Percentiles rank a stretch among this genome's conserved stretches.
These are phyloP conservation scores for Ormyrus labotus DNA, from an alignment of 2,888 invertebrate species.

Conservation along the genomic window DNA sequence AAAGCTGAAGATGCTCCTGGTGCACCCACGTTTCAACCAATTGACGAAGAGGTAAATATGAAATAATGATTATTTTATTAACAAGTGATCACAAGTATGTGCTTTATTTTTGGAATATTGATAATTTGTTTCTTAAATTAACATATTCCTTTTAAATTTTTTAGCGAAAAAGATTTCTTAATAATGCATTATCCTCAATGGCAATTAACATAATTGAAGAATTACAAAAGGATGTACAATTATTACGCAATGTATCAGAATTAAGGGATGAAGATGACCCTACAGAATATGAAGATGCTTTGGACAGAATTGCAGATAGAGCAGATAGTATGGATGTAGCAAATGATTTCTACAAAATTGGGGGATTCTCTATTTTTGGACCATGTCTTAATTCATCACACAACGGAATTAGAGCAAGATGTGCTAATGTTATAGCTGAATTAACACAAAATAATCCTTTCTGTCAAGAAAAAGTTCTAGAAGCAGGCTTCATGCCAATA, in stretches of 20 bases:
- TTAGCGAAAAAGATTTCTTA: constrained; percentile 84
- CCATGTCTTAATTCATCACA: constrained; percentile 82
- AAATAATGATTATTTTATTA: constrained; percentile 20
- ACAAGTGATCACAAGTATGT: constrained; percentile 1
- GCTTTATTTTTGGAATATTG: neutral
- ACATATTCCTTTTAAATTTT: constrained; percentile 61
- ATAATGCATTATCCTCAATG: constrained; percentile 83
- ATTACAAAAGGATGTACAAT: constrained; percentile 80
- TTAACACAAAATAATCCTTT: constrained; percentile 91
- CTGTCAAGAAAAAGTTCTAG: constrained; percentile 85
- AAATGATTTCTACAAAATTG: constrained; percentile 90
- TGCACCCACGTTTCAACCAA: constrained; percentile 76
- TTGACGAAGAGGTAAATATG: constrained; percentile 81
- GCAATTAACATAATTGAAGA: constrained; percentile 84
- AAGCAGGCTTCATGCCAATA: constrained; percentile 81
- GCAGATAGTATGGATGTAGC: constrained; percentile 88
- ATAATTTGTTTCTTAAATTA: neutral
- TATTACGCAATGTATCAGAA: constrained; percentile 78
- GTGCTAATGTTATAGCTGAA: constrained; percentile 85
- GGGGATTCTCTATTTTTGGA: constrained; percentile 86
- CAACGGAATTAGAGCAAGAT: constrained; percentile 79
- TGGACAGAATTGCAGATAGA: constrained; percentile 83
- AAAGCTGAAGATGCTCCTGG: constrained; percentile 79
- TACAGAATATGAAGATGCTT: constrained; percentile 79
- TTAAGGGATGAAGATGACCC: constrained; percentile 78